phyloP scores from a whole-genome alignment of 2,888 invertebrate species.

The Drosophila affinis region DNA sequence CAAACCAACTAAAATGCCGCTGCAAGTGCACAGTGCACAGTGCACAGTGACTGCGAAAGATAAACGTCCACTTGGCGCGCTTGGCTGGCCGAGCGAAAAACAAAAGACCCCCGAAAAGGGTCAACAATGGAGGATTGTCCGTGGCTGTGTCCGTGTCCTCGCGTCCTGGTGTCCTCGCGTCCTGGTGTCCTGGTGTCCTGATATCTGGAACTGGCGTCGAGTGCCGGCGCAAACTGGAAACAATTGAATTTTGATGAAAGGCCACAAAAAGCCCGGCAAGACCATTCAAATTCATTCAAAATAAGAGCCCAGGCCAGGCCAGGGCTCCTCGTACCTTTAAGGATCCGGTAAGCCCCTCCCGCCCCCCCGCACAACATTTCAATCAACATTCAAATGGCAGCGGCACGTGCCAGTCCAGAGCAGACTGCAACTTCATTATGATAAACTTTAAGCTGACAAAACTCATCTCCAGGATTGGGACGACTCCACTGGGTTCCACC shows the following conservation, averaged over 20 bases:
- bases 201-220: constrained; percentile 58
- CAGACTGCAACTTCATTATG: constrained; percentile 57
- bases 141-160: constrained; percentile 2
- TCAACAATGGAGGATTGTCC: constrained; percentile 62
- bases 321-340: background rate
- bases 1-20: constrained; percentile 45
- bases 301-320: constrained; percentile 16
- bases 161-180: background rate
- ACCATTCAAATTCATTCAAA: constrained; percentile 57
- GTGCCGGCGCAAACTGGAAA: constrained; percentile 62
- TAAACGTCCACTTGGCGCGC: constrained; percentile 76
- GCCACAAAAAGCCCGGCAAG: constrained; percentile 28
- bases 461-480: constrained; percentile 41
- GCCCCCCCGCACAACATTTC: constrained; percentile 27
- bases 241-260: constrained; percentile 78
- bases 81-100: constrained; percentile 65
- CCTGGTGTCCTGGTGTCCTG: constrained; percentile 10
- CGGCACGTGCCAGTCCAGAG: constrained; percentile 22
- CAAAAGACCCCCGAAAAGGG: constrained; percentile 73
- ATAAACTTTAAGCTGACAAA: constrained; percentile 69
- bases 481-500: background rate
- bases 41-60: constrained; percentile 74
- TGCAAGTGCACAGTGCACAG: constrained; percentile 59
- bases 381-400: constrained; percentile 58
- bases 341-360: background rate